A percentile compares a stretch with the other conserved stretches of the same genome.
Evolutionary conservation across 2,888 invertebrate genomes (phyloP).

Genomic region (Drosophila pseudotalamancana): DNA sequence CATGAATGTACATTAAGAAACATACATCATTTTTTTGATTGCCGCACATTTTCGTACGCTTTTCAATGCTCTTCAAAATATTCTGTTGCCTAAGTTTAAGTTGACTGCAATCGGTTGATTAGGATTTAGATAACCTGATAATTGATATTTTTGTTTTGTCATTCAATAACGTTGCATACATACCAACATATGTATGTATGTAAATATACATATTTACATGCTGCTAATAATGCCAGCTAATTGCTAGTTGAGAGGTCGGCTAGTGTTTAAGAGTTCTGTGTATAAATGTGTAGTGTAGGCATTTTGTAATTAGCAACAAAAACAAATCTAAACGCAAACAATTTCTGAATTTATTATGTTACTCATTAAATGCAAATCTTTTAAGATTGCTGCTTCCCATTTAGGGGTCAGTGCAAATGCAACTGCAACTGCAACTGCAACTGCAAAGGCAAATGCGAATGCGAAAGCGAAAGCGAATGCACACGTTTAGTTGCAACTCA

Average conservation of each 20-base stretch:
- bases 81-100: slow-evolving; percentile 79
- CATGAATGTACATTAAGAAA: slow-evolving; percentile 54
- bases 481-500: slow-evolving; percentile 58
- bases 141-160: slow-evolving; percentile 62
- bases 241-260: slow-evolving; percentile 68
- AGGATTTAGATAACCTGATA: slow-evolving; percentile 56
- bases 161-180: slow-evolving; percentile 40
- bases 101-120: slow-evolving; percentile 54
- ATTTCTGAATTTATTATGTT: slow-evolving; percentile 75
- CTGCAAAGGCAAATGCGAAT: too few species aligned
- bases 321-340: slow-evolving; percentile 35
- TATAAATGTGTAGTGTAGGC: slow-evolving; percentile 77
- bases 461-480: slow-evolving; percentile 32
- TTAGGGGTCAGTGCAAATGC: slow-evolving; percentile 18
- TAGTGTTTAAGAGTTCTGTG: slow-evolving; percentile 62
- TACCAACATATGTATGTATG: slow-evolving; percentile 6
- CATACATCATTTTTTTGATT: slow-evolving; percentile 34
- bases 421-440: too few species aligned
- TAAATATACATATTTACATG: slow-evolving; percentile 17
- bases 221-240: slow-evolving; percentile 60
- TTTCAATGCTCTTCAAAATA: slow-evolving; percentile 41
- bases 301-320: slow-evolving; percentile 73
- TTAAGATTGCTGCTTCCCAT: slow-evolving; percentile 13
- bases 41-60: slow-evolving; percentile 72
- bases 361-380: slow-evolving; percentile 26